Base-by-base conservation (phyloP, 2,888 invertebrate genomes). In the Trachelus troglodyta region DNA sequence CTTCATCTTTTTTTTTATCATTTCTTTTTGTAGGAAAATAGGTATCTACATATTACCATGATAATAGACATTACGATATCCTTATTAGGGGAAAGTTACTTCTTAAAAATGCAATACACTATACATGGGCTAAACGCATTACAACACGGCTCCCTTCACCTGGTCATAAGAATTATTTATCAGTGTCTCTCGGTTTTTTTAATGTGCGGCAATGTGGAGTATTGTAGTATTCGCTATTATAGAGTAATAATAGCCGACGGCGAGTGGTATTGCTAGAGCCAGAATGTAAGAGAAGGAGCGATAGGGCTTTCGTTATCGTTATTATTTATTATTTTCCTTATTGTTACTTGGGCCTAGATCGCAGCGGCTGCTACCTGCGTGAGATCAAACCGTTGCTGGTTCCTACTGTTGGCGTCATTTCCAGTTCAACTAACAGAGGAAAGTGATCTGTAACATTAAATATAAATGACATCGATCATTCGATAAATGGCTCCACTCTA, bases 341-440 rank as follows among this genome's bases (percentile, higher is more conserved):
- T 82, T 82, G 82, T 89, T 90, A 90, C 85, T 91, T 91, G 88
- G 87, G 88, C 86, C 89, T 91, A 89, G 88, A 87, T 80, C 89
- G 89, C 84, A 89, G 89, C 89, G 88, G 89, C 93, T 95, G 96
- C 95, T 96, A 97, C 96, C 97, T 96, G 91, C 97, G 95, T 90
- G 95, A 94, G 89, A 97, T 95, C 85, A 97, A 93, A 78, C 97
- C 97, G 93, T 97, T 97, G 89, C 95, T 94, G 84, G 94, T 93
- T 89, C 94, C 93, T 90, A 95, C 94, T 87, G 95, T 95, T 80
- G 97, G 96, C 85, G 95, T 95, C 95, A 98, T 96, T 93, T 98
- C 98, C 89, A 98, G 92, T 92, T 98, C 98, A 81, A 97, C 98
- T 89, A 98, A 93, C 83, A 98, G 93, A 76, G 98, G 97, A 92